phyloP scores from a whole-genome alignment of 2,888 invertebrate species.

The Conistra vaccinii region DNA sequence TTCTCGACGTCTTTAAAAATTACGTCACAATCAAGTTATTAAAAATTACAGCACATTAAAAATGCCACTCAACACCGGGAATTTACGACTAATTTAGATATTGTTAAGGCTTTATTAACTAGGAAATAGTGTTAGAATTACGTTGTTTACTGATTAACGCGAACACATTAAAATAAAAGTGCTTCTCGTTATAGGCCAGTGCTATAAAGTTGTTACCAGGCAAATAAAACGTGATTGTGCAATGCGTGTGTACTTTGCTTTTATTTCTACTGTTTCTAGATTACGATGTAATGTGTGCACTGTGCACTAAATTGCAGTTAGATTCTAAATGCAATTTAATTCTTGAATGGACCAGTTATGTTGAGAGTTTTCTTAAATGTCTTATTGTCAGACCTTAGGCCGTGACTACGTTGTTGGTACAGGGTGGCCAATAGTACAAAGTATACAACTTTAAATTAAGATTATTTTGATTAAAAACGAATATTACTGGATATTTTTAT shows the following conservation, averaged over 20 bases:
- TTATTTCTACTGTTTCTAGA: constrained; percentile 44
- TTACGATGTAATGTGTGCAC: constrained; percentile 27
- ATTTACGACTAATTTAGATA: constrained; percentile 29
- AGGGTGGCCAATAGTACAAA: too few relatives aligned
- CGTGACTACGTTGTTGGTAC: constrained; percentile 1
- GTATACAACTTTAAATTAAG: too few relatives aligned
- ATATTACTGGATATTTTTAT: too few relatives aligned
- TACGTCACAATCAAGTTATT: not conserved
- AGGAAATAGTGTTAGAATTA: constrained; percentile 37
- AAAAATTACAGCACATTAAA: not conserved
- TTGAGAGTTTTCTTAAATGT: constrained; percentile 30
- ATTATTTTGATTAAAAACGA: too few relatives aligned
- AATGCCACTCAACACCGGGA: not conserved
- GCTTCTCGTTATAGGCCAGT: constrained; percentile 20
- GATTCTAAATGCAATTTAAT: constrained; percentile 35
- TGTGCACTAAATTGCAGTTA: constrained; percentile 38
- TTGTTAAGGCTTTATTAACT: constrained; percentile 24
- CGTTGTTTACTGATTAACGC: constrained; percentile 41
- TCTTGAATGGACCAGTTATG: constrained; percentile 31
- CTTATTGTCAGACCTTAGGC: constrained; percentile 10
- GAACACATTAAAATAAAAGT: constrained; percentile 37
- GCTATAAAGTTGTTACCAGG: constrained; percentile 40
- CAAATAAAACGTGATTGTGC: constrained; percentile 52
- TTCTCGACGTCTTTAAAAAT: not conserved
- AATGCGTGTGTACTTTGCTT: constrained; percentile 20